phyloP scores from a whole-genome alignment of 2,797 vertebrate genomes.

The Phataginus tricuspis region DNA sequence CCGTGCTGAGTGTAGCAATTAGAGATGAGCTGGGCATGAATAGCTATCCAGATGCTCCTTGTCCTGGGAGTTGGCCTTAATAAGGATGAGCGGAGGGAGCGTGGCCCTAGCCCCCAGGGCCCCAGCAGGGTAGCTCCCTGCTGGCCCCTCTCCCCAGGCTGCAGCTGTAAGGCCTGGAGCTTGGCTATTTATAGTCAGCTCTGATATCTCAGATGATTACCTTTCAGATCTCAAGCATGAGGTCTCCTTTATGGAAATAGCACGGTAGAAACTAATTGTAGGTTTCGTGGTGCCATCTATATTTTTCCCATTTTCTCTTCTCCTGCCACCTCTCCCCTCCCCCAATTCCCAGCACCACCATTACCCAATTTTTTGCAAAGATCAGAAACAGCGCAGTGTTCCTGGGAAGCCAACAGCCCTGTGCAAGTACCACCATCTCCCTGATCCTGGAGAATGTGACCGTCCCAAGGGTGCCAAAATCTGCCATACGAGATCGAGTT shows the following conservation, averaged over 20 bases:
- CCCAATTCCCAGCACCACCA: not conserved
- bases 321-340: not conserved
- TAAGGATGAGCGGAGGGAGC: conserved; percentile 13
- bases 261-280: conserved; percentile 66
- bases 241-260: conserved; percentile 73
- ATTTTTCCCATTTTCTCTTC: conserved; percentile 25
- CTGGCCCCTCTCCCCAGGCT: conserved; percentile 9
- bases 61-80: not conserved
- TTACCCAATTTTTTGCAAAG: not conserved
- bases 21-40: not conserved
- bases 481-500: not conserved
- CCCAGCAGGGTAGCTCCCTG: conserved; percentile 17
- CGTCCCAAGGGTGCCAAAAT: not conserved
- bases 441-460: not conserved
- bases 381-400: not conserved
- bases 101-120: not conserved
- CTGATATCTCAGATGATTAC: conserved; percentile 67
- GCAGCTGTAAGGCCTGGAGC: not conserved
- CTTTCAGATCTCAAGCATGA: conserved; percentile 67
- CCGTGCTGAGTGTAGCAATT: conserved; percentile 64
- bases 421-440: not conserved
- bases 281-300: not conserved
- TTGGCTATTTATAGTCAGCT: conserved; percentile 55
- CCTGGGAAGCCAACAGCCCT: not conserved
- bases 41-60: conserved; percentile 29